Evolutionary conservation across 2,888 invertebrate genomes (phyloP), one percentile per base, ranked within the genome.

Genomic region (Acanthosepion lycidas): DNA sequence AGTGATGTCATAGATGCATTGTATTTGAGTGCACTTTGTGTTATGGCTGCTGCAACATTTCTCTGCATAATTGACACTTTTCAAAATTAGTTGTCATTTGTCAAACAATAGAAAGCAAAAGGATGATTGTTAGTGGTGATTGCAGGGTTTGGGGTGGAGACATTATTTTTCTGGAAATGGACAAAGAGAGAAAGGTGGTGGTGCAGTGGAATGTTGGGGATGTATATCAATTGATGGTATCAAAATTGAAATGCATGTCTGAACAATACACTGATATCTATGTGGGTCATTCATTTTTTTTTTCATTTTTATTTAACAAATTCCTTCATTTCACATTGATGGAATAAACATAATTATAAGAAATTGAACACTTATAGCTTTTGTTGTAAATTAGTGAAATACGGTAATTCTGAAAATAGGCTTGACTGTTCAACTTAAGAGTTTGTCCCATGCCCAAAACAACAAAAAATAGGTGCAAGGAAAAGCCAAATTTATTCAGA

Each of bases 21-120:
- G 78, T 78, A n/a, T 33, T 78, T 78, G 78, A n/a, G 59, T 59
- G 59, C 59, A 59, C 59, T 59, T 23, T 59, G 15, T 78, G n/a
- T 33, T 78, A n/a, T n/a, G 78, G 33, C n/a, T 78, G 78, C 78
- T 78, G 78, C 78, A 33, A 23, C 78, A 78, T 78, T 78, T n/a
- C 78, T n/a, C 78, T 78, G 78, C n/a, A 78, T 78, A 78, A 78
- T 78, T 78, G 78, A 78, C 78, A 78, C 78, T 78, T 78, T 78
- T 78, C n/a, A 78, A 78, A 78, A 78, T 78, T 78, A 78, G 78
- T 78, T 78, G 78, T 78, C 78, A 78, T 78, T 78, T 78, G n/a
- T 78, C n/a, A 78, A n/a, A 78, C 78, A 78, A 78, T 78, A 12
- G 78, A 78, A n/a, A 78, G 59, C 20, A 59, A 55, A 55, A 55